These are phyloP conservation scores for Neuroscelio doddi DNA, from an alignment of 2,888 invertebrate species.

Conservation along the genomic window DNA sequence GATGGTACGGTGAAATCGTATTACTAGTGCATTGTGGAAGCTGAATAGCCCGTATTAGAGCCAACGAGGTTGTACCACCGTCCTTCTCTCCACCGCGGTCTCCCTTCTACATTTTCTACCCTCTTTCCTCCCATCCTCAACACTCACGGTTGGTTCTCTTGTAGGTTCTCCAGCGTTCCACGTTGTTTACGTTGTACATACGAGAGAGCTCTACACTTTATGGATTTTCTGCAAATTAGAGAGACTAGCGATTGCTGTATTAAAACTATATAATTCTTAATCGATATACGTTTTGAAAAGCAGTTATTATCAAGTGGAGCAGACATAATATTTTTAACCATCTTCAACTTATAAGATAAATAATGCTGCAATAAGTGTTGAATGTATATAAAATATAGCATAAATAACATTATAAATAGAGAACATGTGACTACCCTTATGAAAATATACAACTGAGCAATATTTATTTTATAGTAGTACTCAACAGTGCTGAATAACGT, in stretches of 20 bases:
- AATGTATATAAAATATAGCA: no score
- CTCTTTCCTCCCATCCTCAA: conserved; percentile 32
- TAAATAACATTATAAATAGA: no score
- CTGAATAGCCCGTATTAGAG: conserved; percentile 70
- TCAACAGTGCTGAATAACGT: no score
- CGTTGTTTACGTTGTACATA: conserved; percentile 54
- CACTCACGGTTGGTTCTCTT: conserved; percentile 30
- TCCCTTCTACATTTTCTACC: conserved; percentile 38
- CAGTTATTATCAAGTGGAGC: conserved; percentile 6
- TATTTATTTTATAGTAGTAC: no score
- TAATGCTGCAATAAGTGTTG: no score
- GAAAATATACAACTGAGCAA: no score
- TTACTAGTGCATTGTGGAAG: conserved; percentile 70
- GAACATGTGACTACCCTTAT: no score
- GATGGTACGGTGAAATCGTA: conserved; percentile 65
- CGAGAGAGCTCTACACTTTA: conserved; percentile 48
- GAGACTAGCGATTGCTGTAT: conserved; percentile 22
- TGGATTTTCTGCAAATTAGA: conserved; percentile 52
- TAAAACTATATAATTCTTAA: conserved; percentile 19
- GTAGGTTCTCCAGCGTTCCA: conserved; percentile 43
- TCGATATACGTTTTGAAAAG: conserved; percentile 14
- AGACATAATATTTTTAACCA: no score
- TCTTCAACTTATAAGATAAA: no score
- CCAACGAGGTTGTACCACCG: conserved; percentile 64
- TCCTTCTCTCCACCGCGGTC: conserved; percentile 33